A percentile compares a stretch with the other conserved stretches of the same genome.
phyloP scores from a whole-genome alignment of 1,140 invertebrate species.

The Paracyclopina nana region DNA sequence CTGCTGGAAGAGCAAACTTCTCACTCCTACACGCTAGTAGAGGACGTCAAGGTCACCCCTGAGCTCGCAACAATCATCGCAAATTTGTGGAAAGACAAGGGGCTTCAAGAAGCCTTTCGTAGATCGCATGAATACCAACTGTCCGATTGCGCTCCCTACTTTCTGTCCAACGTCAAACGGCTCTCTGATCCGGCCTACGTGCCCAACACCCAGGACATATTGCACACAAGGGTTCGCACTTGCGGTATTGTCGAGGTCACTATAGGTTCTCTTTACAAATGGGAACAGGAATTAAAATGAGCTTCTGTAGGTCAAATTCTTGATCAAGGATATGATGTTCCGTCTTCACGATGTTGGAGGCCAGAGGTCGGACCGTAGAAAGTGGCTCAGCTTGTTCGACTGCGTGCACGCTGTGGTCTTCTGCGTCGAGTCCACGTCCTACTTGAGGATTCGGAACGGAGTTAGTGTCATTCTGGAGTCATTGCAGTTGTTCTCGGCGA shows the following conservation, averaged over 20 bases:
- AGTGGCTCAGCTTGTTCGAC: conserved; percentile 36
- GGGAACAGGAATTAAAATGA: no score
- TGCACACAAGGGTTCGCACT: conserved; percentile 13
- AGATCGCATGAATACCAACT: conserved; percentile 2
- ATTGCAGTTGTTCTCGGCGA: conserved; percentile 8
- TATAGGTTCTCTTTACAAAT: no score
- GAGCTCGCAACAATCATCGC: conserved; percentile 5
- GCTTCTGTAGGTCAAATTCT: conserved; percentile 5
- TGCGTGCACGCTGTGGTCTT: conserved; percentile 28
- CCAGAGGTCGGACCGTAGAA: conserved; percentile 34
- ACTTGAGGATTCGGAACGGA: conserved; percentile 24
- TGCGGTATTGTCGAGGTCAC: conserved; percentile 15
- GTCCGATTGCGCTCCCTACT: conserved; percentile 10
- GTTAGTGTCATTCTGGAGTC: conserved; percentile 17
- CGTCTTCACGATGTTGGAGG: conserved; percentile 31
- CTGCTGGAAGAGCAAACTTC: conserved; percentile 5
- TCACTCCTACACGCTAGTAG: conserved; percentile 8
- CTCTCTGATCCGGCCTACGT: conserved; percentile 1
- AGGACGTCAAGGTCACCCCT: conserved; percentile 7
- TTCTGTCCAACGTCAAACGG: conserved; percentile 5
- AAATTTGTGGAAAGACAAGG: conserved; percentile 7
- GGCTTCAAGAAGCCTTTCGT: conserved; percentile 4
- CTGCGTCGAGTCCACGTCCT: conserved; percentile 25
- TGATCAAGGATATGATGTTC: conserved; percentile 16
- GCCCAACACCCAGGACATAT: conserved; percentile 13